phyloP scores from a whole-genome alignment of 2,113 vertebrate genomes.

The Lichenostomus cassidix region DNA sequence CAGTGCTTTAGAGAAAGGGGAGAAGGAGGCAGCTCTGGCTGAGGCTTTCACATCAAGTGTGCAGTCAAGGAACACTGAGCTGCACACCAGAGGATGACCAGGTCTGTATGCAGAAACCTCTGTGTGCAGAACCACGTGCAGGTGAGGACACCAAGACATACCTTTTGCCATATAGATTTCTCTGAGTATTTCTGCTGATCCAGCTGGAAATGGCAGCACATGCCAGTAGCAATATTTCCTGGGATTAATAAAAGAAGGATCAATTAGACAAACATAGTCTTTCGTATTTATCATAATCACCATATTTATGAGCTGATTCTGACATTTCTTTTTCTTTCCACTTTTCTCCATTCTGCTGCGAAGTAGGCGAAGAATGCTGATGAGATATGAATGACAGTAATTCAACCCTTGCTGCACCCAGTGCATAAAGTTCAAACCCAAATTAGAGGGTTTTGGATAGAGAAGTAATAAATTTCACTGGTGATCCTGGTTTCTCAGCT shows the following conservation, averaged over 20 bases:
- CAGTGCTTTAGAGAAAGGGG: background rate
- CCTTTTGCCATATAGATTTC: background rate
- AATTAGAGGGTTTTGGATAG: background rate
- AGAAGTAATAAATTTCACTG: background rate
- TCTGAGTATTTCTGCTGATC: background rate
- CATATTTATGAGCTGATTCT: constrained; percentile 6
- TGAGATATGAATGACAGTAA: background rate
- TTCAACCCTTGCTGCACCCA: background rate
- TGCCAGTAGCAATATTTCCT: background rate
- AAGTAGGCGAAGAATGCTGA: background rate
- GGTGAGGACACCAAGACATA: background rate
- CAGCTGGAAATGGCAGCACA: background rate
- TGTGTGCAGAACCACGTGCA: background rate
- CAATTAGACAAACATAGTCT: background rate
- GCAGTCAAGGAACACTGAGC: background rate
- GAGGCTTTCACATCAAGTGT: background rate
- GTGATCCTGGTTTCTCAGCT: background rate
- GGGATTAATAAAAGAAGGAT: constrained; percentile 29
- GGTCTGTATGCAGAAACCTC: background rate
- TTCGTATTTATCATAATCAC: background rate
- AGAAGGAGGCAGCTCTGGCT: constrained; percentile 12
- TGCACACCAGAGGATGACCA: background rate
- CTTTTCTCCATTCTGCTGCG: background rate
- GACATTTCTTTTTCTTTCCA: background rate
- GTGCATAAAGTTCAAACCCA: background rate